Base-by-base conservation (phyloP, 2,888 invertebrate species). In the Agonum fuliginosum region DNA sequence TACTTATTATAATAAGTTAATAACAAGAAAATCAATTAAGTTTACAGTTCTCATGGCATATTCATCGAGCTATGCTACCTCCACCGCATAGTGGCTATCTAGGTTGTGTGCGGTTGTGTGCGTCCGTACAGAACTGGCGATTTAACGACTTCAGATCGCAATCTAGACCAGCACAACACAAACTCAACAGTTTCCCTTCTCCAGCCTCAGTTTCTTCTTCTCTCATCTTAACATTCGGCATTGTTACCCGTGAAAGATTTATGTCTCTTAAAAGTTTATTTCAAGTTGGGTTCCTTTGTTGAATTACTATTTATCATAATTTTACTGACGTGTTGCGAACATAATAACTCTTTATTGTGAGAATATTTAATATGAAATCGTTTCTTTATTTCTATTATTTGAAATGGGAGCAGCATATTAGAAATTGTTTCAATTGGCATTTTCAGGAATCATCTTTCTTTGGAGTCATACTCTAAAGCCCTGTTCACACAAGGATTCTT, bases 31-130 rank as follows among this genome's bases (percentile, higher is more conserved):
- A 58, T 27, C 27, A 24, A 58, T 12, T 24, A 58, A 37, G 12
- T 37, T 37, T 12, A n/a, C 10, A n/a, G 34, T 4, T 37, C 6
- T 37, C 8, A n/a, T n/a, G 12, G 1, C 4, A 8, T 37, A 37
- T 37, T 37, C 37, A 12, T 37, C 22, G 22, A 54, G 34, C 27
- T 46, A 70, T 70, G 27, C 70, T 46, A 48, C 48, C 70, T 70
- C 48, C 27, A 27, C 70, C 46, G 27, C 46, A 70, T 27, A 30
- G 27, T 70, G 70, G 48, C 27, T 70, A 70, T 70, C 46, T 70
- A 27, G 70, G 70, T 70, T 70, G 48, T 48, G 70, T 48, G 46
- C 70, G 70, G 70, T 70, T 70, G 48, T 48, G 70, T 48, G 46
- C 70, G 12, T 46, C 70, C 46, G 48, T 22, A 48, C 48, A 70